Conservation (phyloP, 2,113 vertebrate genomes). For the Corapipo altera region DNA sequence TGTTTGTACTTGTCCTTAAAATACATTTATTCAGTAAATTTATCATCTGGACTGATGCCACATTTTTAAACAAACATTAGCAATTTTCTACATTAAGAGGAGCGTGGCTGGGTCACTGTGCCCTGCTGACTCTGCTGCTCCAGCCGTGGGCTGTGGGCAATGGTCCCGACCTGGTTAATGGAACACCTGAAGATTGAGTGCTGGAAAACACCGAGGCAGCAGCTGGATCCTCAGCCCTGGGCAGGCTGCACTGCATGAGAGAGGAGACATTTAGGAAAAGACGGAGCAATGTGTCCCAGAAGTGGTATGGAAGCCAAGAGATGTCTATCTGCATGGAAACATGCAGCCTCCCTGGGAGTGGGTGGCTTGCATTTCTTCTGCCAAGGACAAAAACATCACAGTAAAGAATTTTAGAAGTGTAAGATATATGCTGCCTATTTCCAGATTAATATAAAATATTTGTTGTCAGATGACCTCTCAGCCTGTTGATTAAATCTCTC, state of each 20-base stretch:
- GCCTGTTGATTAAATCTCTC: neutral
- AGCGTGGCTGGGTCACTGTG: neutral
- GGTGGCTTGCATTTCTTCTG: neutral
- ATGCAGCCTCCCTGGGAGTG: neutral
- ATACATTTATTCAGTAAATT: neutral
- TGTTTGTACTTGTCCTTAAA: slow-evolving; percentile 14
- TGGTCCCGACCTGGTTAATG: neutral
- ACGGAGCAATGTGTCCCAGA: neutral
- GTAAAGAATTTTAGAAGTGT: neutral
- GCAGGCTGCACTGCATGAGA: neutral
- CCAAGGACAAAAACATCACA: neutral
- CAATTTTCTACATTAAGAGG: neutral
- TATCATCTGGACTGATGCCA: neutral
- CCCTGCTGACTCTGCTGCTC: neutral
- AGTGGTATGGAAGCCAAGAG: neutral
- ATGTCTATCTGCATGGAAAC: neutral
- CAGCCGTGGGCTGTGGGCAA: accelerated
- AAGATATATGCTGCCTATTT: neutral
- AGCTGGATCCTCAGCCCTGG: neutral
- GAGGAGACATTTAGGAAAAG: neutral
- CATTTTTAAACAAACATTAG: neutral
- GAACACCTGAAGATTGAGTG: neutral
- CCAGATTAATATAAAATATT: neutral
- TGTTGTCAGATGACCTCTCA: neutral
- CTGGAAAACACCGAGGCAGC: neutral